Percentiles rank a stretch among this genome's conserved stretches.
These are phyloP conservation scores for Cotesia chilonis DNA, from an alignment of 1,140 invertebrate genomes.

Conservation along the genomic window DNA sequence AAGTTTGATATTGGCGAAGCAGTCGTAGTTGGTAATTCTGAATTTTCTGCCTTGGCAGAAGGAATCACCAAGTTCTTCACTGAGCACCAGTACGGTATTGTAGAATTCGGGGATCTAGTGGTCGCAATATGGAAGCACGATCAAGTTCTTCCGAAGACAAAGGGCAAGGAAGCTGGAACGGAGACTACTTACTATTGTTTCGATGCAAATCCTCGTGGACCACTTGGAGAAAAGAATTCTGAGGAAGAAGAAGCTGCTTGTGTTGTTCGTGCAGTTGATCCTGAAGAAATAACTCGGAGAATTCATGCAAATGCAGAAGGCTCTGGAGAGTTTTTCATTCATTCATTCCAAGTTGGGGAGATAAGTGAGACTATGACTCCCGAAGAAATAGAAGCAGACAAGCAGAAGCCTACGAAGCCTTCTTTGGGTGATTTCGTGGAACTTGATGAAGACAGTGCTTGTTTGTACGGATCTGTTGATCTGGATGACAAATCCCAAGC, in stretches of 20 bases:
- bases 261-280: conserved; percentile 46
- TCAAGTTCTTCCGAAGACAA: neutral
- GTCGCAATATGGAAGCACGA: conserved; percentile 55
- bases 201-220: conserved; percentile 48
- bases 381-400: conserved; percentile 55
- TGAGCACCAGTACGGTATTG: conserved; percentile 47
- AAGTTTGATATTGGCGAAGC: conserved; percentile 51
- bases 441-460: conserved; percentile 47
- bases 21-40: conserved; percentile 41
- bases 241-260: conserved; percentile 42
- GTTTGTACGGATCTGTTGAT: conserved; percentile 49
- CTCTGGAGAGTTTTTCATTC: conserved; percentile 48
- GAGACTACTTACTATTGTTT: conserved; percentile 52
- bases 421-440: conserved; percentile 47
- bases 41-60: conserved; percentile 38
- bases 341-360: conserved; percentile 47
- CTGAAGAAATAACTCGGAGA: conserved; percentile 39
- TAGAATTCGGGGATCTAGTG: conserved; percentile 45
- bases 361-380: conserved; percentile 48
- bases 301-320: conserved; percentile 41
- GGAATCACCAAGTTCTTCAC: conserved; percentile 51
- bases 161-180: conserved; percentile 10
- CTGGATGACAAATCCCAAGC: conserved; percentile 58
- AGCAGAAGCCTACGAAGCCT: conserved; percentile 45
- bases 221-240: conserved; percentile 33